Evolutionary conservation across 1,140 invertebrate genomes (phyloP).

Genomic region (Neodiprion pinetum): DNA sequence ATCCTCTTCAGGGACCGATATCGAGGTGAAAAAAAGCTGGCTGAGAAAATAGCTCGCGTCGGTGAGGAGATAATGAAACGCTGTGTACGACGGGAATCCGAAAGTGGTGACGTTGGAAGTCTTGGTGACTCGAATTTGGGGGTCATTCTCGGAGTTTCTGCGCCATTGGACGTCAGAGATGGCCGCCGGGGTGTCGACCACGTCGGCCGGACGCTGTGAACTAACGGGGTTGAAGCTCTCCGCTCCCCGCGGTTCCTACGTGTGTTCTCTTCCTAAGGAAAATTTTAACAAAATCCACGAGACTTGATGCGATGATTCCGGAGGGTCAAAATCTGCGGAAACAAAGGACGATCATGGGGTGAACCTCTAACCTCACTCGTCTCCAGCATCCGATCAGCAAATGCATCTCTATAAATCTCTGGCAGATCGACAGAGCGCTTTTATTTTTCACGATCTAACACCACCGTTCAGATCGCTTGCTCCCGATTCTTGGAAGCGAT

Average conservation of each 20-base stretch:
- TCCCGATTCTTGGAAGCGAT: background rate
- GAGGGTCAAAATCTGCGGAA: too few relatives aligned
- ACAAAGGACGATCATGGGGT: too few relatives aligned
- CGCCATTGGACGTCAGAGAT: conserved; percentile 41
- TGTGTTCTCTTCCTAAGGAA: background rate
- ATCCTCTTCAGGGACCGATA: too few relatives aligned
- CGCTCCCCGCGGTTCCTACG: background rate
- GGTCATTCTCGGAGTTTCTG: conserved; percentile 13
- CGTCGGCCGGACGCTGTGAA: conserved; percentile 38
- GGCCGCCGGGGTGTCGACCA: conserved; percentile 26
- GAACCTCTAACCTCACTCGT: too few relatives aligned
- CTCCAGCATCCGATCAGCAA: background rate
- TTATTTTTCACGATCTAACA: background rate
- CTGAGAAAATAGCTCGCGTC: too few relatives aligned
- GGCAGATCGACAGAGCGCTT: background rate
- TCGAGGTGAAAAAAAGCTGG: too few relatives aligned
- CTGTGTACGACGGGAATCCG: too few relatives aligned
- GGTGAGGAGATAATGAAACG: too few relatives aligned
- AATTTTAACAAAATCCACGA: background rate
- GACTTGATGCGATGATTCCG: background rate
- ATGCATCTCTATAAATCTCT: background rate
- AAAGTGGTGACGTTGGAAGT: too few relatives aligned
- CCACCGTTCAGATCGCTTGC: background rate
- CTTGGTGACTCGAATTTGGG: background rate
- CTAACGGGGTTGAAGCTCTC: conserved; percentile 36